Percentiles rank a stretch among this genome's conserved stretches.
These are phyloP conservation scores for Crotophaga sulcirostris DNA, from an alignment of 2,113 vertebrate genomes.

Conservation along the genomic window DNA sequence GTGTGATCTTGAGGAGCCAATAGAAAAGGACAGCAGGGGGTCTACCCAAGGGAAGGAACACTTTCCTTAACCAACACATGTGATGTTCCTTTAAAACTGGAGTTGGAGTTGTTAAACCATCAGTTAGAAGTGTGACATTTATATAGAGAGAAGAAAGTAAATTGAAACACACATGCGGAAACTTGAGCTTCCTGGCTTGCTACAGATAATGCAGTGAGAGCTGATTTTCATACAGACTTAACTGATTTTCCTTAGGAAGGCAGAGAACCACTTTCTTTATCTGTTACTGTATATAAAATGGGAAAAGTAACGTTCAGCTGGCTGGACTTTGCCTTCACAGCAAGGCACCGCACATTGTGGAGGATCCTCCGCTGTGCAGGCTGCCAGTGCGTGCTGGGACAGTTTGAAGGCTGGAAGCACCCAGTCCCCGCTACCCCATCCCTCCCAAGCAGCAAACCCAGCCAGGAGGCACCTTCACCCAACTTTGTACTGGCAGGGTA, in stretches of 20 bases:
- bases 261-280: background rate
- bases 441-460: background rate
- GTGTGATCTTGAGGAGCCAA: background rate
- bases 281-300: background rate
- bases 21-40: background rate
- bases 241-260: background rate
- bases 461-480: background rate
- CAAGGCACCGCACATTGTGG: rapidly evolving
- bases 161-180: background rate
- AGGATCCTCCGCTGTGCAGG: background rate
- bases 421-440: background rate
- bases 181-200: background rate
- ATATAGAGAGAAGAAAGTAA: background rate
- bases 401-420: background rate
- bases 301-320: background rate
- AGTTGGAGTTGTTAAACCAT: background rate
- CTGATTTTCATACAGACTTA: background rate
- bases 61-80: background rate
- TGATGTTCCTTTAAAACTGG: background rate
- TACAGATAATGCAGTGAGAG: background rate
- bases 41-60: background rate
- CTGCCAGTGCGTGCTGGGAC: background rate
- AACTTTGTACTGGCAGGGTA: background rate
- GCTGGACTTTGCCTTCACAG: background rate
- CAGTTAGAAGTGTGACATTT: background rate